Evolutionary conservation across 2,888 invertebrate species (phyloP), one percentile per base, ranked within the genome.

Genomic region (Axea sp.): DNA sequence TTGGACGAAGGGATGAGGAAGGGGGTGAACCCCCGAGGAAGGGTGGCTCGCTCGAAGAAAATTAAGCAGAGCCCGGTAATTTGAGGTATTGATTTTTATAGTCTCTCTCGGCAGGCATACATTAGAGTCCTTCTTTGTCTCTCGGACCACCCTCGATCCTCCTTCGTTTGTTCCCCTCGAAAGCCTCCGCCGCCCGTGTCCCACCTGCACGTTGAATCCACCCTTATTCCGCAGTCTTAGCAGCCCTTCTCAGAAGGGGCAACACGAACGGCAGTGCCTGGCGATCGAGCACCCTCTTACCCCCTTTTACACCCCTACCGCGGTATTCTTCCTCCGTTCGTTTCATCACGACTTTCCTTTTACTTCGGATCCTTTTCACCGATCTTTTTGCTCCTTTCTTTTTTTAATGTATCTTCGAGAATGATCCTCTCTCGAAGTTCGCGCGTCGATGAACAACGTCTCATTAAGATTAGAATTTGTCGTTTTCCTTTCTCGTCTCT

Each of bases 41-140:
- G 67, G 64, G 67, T 55, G 64, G 74, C 41, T 71, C 75, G 72
- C 74, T 76, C 60, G 83, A 84, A 86, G 86, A 86, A 87, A 87
- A 87, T 87, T 87, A 87, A 87, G 86, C 86, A 85, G 84, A 84
- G 86, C 87, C 86, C 83, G 86, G 87, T 87, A 87, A 87, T 87
- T 87, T 87, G 84, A 87, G 87, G 86, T 87, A 87, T 87, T 87
- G 87, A 87, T 87, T 87, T 87, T 87, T 87, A 87, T 87, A 87
- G 86, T 83, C 86, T 84, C 82, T 84, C 85, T 84, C 84, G 82
- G 83, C 83, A 82, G 83, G 87, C 86, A 87, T 86, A 86, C 83
- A 87, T 87, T 87, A 87, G 83, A 83, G 81, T 78, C 77, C 79
- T 80, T 79, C 78, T 81, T 80, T 82, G 80, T 82, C 80, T 81